These are phyloP conservation scores for Allacma fusca DNA, from an alignment of 2,888 invertebrate genomes.

Conservation along the genomic window DNA sequence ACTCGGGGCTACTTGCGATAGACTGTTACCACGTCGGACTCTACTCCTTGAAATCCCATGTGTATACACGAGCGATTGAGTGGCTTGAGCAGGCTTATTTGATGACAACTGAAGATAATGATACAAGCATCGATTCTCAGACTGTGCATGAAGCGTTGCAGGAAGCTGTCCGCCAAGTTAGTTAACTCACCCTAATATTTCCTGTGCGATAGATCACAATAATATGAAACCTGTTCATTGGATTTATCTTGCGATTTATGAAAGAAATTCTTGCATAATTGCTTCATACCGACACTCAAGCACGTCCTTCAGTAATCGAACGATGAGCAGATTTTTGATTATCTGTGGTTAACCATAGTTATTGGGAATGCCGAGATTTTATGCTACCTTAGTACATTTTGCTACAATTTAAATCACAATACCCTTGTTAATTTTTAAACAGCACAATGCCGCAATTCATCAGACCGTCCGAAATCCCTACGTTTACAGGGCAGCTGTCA, in stretches of 20 bases:
- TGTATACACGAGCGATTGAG: slow-evolving; percentile 63
- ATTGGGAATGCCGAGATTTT: too few species aligned
- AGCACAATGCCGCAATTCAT: slow-evolving; percentile 59
- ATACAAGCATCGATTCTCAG: slow-evolving; percentile 60
- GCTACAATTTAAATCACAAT: too few species aligned
- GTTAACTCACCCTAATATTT: neutral
- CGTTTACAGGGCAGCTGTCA: slow-evolving; percentile 29
- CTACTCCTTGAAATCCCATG: slow-evolving; percentile 62
- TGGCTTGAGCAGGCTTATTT: slow-evolving; percentile 64
- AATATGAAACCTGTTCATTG: too few species aligned
- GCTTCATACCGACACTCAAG: too few species aligned
- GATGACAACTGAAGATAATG: slow-evolving; percentile 62
- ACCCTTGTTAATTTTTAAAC: neutral
- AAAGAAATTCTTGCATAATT: too few species aligned
- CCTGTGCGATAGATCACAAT: neutral
- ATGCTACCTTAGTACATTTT: too few species aligned
- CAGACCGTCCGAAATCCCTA: slow-evolving; percentile 23
- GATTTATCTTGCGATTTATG: too few species aligned
- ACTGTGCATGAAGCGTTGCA: slow-evolving; percentile 49
- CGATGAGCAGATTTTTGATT: too few species aligned
- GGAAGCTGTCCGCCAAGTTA: slow-evolving; percentile 50
- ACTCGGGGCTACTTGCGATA: slow-evolving; percentile 61
- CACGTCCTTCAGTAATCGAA: too few species aligned
- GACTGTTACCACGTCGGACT: slow-evolving; percentile 64
- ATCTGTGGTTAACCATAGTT: too few species aligned